Evolutionary conservation across 2,888 invertebrate species (phyloP), one percentile per base, ranked within the genome.

Genomic region (Panzeria rudis): DNA sequence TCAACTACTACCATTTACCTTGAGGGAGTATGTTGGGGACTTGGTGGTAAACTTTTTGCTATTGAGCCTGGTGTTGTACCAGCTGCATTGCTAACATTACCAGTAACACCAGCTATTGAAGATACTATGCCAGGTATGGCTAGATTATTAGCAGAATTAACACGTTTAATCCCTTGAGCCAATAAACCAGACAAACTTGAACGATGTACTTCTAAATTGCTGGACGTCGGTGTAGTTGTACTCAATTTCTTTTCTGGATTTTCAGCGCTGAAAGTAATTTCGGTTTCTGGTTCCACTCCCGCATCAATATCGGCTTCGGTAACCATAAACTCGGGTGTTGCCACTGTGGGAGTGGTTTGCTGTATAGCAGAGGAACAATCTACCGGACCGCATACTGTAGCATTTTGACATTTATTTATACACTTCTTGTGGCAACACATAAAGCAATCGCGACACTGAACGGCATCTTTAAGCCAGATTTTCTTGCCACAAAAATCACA

Each of bases 361-460:
- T 66, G 87, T 50, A 89, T 59, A 20, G 89, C 80, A 15, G 86
- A 66, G 15, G 89, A 88, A 76, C 89, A 92, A 88, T 93, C 93
- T 15, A 91, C 90, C 0, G 94, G 93, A 1, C 93, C 93, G 87
- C 96, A 96, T n/a, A 94, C 93, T 17, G 95, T 95, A 82, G 95
- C 94, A 68, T 94, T 94, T 90, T 96, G 96, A 92, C 98, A 98
- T 89, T 97, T 97, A 11, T 95, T 95, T 86, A 97, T 96, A 92
- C 99, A 99, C 91, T 99, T 99, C 93, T 98, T 98, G 93, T 99
- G 99, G 91, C 98, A 98, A 87, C 97, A 97, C 93, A 98, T 95
- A 0, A 95, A 95, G 90, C 99, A 99, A 86, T 96, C 95, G 72
- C 95, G 94, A 92, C 99, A 99, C 90, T 97, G 97, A 89, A 97